Base-by-base conservation (phyloP, 2,888 invertebrate genomes). In the Plemyria rubiginata region DNA sequence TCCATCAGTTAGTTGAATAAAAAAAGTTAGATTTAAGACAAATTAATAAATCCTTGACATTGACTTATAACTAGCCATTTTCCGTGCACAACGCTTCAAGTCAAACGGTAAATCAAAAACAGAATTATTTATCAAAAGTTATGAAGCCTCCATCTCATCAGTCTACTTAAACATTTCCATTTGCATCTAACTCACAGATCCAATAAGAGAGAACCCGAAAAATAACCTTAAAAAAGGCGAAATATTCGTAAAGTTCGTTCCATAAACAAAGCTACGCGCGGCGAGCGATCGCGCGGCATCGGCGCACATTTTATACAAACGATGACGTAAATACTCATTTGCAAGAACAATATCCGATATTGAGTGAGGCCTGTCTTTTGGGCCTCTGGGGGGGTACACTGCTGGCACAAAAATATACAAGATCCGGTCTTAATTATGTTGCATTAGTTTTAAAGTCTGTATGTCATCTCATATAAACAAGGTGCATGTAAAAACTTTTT, bases 251-350 rank as follows among this genome's bases (percentile, higher is more conserved):
- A 72, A 76, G 73, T 71, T 71, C 52, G 68, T 67, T 71, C 68
- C 70, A 74, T 74, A 74, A 73, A 76, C 68, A 72, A 72, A 70
- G 72, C 72, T 72, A 66, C 72, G 74, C 71, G 73, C 67, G 72
- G 70, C 76, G 76, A 76, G 73, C 70, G 82, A 79, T 81, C 78
- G 79, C 77, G 75, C 78, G 78, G 77, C 78, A 41, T 51, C 48
- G 43, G 78, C 76, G 81, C 85, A 86, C 90, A 88, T 88, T 89
- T 88, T 87, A 87, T 86, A 87, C 85, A 84, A 88, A 89, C 87
- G 90, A 90, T 90, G 90, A 88, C 90, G 88, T 91, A 92, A 92
- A 92, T 90, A 91, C 90, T 92, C 88, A 90, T 92, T 92, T 90
- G 87, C 84, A 85, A 87, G 88, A 91, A 91, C 92, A 92, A 92